Base-by-base conservation (phyloP, 2,113 vertebrate species). In the Scopus umbretta region DNA sequence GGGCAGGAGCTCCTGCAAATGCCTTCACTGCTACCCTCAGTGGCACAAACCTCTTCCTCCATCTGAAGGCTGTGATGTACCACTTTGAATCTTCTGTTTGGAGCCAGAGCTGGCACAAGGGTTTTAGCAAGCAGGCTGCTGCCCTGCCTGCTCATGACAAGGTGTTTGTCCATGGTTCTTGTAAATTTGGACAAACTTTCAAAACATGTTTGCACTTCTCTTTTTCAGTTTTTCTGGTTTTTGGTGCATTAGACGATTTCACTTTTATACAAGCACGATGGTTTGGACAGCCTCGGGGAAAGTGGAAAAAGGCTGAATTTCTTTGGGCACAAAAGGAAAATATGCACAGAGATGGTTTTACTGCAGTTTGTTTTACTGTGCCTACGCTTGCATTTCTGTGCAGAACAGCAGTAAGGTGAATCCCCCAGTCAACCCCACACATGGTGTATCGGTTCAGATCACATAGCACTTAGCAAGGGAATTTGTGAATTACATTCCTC, bases 361-460 rank as follows among this genome's bases (percentile, higher is more conserved):
- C 16, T 71, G 47, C 45, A 20, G 22, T 62, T 52, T 75, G 86
- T 67, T 80, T 83, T 34, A 63, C 40, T 47, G 89, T 34, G 52
- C 86, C 75, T 88, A 23, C 0, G 1, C 36, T 75, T 27, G n/a
- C 19, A 4, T 74, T 74, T 75, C 1, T 0, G 42, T 40, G 50
- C 72, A 65, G 76, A 86, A 7, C 47, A 80, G 80, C 16, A 45
- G 74, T 43, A 9, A 55, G 58, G 70, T 65, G 62, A n/a, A 40
- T 71, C 9, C 19, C n/a, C 29, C 0, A 1, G 10, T 58, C 21
- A 15, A 29, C 30, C 49, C 62, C 9, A 36, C 38, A 17, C 0
- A 0, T 30, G 17, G 8, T 21, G 6, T 32, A 18, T 70, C 32
- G 8, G 42, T n/a, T 75, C 29, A n/a, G 49, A 52, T 52, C 49